phyloP scores from a whole-genome alignment of 23 tunicate genomes.

The Diplosoma virens region DNA sequence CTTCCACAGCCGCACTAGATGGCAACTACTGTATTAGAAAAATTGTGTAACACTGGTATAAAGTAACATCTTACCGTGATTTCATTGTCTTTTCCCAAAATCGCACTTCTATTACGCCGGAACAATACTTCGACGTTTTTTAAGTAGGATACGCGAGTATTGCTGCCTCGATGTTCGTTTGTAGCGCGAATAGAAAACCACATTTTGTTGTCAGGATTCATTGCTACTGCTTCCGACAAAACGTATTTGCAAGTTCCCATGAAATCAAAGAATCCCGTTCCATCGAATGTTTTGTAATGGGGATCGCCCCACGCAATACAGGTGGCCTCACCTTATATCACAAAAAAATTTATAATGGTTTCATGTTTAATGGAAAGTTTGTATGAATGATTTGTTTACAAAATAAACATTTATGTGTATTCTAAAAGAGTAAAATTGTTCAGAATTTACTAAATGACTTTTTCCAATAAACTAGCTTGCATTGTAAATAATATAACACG shows the following conservation, averaged over 20 bases:
- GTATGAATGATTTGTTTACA: too few relatives aligned
- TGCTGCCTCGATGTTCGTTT: constrained; percentile 40
- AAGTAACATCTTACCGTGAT: too few relatives aligned
- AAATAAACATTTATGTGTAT: too few relatives aligned
- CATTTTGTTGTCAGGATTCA: constrained; percentile 1
- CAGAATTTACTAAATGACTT: too few relatives aligned
- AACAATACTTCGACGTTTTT: constrained; percentile 13
- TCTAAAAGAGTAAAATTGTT: too few relatives aligned
- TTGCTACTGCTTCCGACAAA: constrained; percentile 38
- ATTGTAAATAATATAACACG: too few relatives aligned
- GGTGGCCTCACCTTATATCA: constrained; percentile 29
- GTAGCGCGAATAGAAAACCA: constrained; percentile 37
- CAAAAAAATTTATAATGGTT: not conserved
- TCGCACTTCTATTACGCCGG: too few relatives aligned
- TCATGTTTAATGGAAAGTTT: not conserved
- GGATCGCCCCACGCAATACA: constrained; percentile 77
- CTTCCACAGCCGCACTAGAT: too few relatives aligned
- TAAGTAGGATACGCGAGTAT: constrained; percentile 28
- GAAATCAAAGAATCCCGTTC: constrained; percentile 43
- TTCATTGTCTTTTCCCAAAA: too few relatives aligned
- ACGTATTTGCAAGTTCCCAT: constrained; percentile 61
- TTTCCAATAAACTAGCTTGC: too few relatives aligned
- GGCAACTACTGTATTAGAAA: too few relatives aligned
- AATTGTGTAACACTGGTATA: too few relatives aligned
- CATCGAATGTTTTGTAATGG: constrained; percentile 65